Evolutionary conservation across 2,888 invertebrate genomes (phyloP).

Genomic region (Monopis laevigella): DNA sequence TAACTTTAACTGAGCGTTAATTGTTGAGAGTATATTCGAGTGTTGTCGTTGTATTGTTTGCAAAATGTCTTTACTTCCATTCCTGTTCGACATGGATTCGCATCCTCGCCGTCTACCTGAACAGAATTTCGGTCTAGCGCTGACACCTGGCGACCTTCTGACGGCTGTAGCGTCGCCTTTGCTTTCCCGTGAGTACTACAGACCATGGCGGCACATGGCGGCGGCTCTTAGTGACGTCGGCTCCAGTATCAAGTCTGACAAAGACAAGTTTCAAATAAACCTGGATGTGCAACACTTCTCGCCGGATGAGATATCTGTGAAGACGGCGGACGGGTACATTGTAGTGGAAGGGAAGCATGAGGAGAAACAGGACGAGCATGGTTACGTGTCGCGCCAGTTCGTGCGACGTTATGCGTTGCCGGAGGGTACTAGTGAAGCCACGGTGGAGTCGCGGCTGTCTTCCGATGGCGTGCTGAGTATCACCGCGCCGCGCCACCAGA

Average conservation of each 20-base stretch:
- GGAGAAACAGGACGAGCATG: slow-evolving; percentile 76
- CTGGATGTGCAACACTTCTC: slow-evolving; percentile 79
- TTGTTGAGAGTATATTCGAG: too few relatives aligned
- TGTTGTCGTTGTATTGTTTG: too few relatives aligned
- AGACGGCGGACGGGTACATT: slow-evolving; percentile 73
- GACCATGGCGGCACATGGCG: slow-evolving; percentile 44
- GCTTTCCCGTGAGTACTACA: slow-evolving; percentile 31
- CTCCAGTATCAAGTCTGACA: slow-evolving; percentile 59
- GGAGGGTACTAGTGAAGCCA: slow-evolving; percentile 71
- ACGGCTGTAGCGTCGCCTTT: slow-evolving; percentile 31
- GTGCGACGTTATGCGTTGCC: slow-evolving; percentile 77
- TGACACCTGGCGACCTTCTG: slow-evolving; percentile 44
- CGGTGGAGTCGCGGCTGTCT: slow-evolving; percentile 74
- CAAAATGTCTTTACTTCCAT: slow-evolving; percentile 35
- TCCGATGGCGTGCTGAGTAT: slow-evolving; percentile 78
- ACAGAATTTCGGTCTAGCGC: slow-evolving; percentile 43
- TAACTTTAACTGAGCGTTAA: too few relatives aligned
- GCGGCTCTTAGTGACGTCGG: slow-evolving; percentile 48
- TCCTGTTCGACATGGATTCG: slow-evolving; percentile 29
- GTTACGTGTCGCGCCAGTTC: slow-evolving; percentile 76
- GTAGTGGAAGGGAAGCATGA: slow-evolving; percentile 81
- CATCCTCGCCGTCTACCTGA: slow-evolving; percentile 32
- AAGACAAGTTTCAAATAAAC: slow-evolving; percentile 70
- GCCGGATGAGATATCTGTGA: slow-evolving; percentile 78
- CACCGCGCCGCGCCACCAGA: too few relatives aligned